Conservation (phyloP, 2,797 vertebrate genomes). For the Helostoma temminkii region DNA sequence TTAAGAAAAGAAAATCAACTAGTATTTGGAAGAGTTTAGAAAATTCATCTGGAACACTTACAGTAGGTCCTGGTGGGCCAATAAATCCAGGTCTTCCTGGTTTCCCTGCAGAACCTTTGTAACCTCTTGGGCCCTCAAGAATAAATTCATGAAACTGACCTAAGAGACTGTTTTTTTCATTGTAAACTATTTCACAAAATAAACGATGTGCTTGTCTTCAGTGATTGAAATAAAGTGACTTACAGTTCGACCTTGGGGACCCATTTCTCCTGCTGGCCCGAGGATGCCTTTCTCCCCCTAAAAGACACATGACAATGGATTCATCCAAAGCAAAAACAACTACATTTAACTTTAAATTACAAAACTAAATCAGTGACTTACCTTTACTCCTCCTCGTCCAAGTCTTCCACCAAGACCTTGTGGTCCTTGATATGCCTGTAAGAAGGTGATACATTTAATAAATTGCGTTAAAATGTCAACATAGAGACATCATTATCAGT, state of each 20-base stretch:
- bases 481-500: slow-evolving; percentile 1
- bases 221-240: slow-evolving; percentile 67
- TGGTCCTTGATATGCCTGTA: slow-evolving; percentile 88
- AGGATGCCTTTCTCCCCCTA: slow-evolving; percentile 86
- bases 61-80: slow-evolving; percentile 81
- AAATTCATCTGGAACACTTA: slow-evolving; percentile 76
- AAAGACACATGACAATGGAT: slow-evolving; percentile 46
- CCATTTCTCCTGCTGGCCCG: slow-evolving; percentile 85
- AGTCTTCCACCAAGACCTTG: slow-evolving; percentile 81
- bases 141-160: slow-evolving; percentile 74
- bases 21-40: slow-evolving; percentile 56
- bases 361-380: slow-evolving; percentile 52
- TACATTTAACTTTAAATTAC: slow-evolving; percentile 23
- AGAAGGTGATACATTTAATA: slow-evolving; percentile 14
- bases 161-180: slow-evolving; percentile 66
- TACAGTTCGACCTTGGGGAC: slow-evolving; percentile 84
- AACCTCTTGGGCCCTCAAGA: slow-evolving; percentile 82
- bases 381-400: slow-evolving; percentile 81
- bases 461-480: not conserved
- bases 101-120: slow-evolving; percentile 85
- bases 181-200: slow-evolving; percentile 66
- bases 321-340: slow-evolving; percentile 41
- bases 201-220: slow-evolving; percentile 42
- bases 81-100: slow-evolving; percentile 88
- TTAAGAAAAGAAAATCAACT: slow-evolving; percentile 70